Evolutionary conservation across 2,888 invertebrate genomes (phyloP), one percentile per base, ranked within the genome.

Genomic region (Agrotis exclamationis): DNA sequence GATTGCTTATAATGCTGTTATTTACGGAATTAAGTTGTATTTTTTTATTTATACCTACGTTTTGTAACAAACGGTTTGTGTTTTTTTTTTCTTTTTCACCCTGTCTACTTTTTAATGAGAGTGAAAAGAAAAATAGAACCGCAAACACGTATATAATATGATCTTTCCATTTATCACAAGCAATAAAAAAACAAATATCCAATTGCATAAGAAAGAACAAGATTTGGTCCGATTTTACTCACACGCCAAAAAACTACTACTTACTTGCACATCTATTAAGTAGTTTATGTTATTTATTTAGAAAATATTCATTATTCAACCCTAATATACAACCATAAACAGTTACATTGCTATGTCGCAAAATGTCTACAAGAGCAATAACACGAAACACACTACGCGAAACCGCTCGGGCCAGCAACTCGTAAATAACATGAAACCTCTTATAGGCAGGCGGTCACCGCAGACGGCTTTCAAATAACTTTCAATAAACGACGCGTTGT

Each of bases 391-490:
- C 47, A 74, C 51, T 70, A 79, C 81, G 82, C 82, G 75, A 39
- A 84, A 85, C 79, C 53, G 81, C 80, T 76, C 81, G 65, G 71
- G 50, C 64, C 64, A 85, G 85, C 76, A 82, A 83, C 76, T 86
- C 82, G 77, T 86, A 89, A 87, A 87, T 86, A 87, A 85, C 70
- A 66, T 84, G 84, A 85, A 89, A 82, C 84, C 86, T 84, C 85
- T 86, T 86, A 84, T 71, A 82, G 86, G 83, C 87, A 86, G 84
- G 84, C 85, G 86, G 87, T 85, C 83, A 86, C 87, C 86, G 87
- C 88, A 88, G 88, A 89, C 88, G 87, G 88, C 85, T 91, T 90
- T 89, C 86, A 90, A 91, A 90, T 91, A 89, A 91, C 89, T 90
- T 90, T 86, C 89, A 89, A 90, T 90, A 91, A 90, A 82, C 84